Percentiles rank a stretch among this genome's conserved stretches.
Conservation (phyloP, 2,113 vertebrate species). For the Phycodurus eques region DNA sequence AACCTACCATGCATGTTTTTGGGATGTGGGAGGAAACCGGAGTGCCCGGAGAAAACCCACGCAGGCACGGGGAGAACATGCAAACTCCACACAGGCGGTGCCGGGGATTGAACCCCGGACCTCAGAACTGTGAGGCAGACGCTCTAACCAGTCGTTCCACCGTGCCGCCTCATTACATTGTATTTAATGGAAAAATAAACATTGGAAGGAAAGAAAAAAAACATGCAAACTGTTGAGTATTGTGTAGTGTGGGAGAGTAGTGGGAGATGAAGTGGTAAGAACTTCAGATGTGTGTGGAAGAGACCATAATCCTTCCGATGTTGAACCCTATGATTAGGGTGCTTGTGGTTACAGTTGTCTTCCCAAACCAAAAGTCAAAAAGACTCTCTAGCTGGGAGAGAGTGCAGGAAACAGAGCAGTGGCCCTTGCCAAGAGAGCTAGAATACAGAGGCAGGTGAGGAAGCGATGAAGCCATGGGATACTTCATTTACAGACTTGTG, state of each 20-base stretch:
- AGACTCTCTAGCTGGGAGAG: constrained; percentile 10
- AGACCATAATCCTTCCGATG: constrained; percentile 35
- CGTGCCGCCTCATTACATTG: neutral
- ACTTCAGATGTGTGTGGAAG: constrained; percentile 19
- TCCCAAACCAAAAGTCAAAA: constrained; percentile 8
- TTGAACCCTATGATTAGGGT: constrained; percentile 43
- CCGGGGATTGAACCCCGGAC: too few relatives aligned
- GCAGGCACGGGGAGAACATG: too few relatives aligned
- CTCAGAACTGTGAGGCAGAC: too few relatives aligned
- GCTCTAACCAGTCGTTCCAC: too few relatives aligned
- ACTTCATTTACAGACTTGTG: neutral
- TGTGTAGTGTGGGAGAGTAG: constrained; percentile 2
- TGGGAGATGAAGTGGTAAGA: constrained; percentile 15
- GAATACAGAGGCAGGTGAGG: neutral
- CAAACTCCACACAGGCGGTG: too few relatives aligned
- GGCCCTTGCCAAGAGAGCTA: neutral
- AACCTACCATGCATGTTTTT: too few relatives aligned
- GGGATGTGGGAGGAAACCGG: too few relatives aligned
- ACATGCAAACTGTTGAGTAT: neutral
- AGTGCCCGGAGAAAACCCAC: too few relatives aligned
- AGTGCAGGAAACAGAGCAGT: neutral
- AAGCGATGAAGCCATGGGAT: constrained; percentile 28
- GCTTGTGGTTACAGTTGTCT: constrained; percentile 21
- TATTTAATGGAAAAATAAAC: neutral
- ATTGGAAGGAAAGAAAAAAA: neutral